phyloP scores from a whole-genome alignment of 2,797 vertebrate species.

The Melopsittacus undulatus region DNA sequence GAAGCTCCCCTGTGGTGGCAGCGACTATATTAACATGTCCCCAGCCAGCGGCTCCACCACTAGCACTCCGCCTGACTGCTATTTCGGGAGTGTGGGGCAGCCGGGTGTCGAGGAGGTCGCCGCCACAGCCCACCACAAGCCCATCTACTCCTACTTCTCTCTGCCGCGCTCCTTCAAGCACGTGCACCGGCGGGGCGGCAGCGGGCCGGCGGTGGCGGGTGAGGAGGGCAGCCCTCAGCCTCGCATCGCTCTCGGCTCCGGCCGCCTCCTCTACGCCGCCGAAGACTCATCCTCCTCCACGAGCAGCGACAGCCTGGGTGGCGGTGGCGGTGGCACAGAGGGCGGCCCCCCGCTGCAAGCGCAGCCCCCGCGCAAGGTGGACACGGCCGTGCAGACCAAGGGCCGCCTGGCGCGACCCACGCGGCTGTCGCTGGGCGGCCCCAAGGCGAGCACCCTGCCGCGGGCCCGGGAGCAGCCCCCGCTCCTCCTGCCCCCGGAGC shows the following conservation, averaged over 20 bases:
- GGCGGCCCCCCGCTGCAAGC: conserved; percentile 48
- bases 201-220: not conserved
- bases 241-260: conserved; percentile 76
- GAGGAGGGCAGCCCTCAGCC: conserved; percentile 69
- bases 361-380: conserved; percentile 74
- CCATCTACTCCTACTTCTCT: conserved; percentile 85
- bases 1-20: conserved; percentile 76
- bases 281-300: conserved; percentile 86
- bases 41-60: conserved; percentile 84
- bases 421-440: conserved; percentile 80
- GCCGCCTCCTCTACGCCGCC: conserved; percentile 77
- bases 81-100: conserved; percentile 63
- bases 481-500: conserved; percentile 77
- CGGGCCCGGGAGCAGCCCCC: conserved; percentile 80
- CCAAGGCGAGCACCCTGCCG: conserved; percentile 86
- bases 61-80: conserved; percentile 86
- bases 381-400: conserved; percentile 74
- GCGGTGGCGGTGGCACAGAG: conserved; percentile 52
- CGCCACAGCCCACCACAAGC: conserved; percentile 72
- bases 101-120: conserved; percentile 36
- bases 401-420: conserved; percentile 81
- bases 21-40: conserved; percentile 90
- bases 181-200: conserved; percentile 60
- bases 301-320: conserved; percentile 85
- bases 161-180: conserved; percentile 88